Conservation (phyloP, 2,113 vertebrate species). For the Polypterus bichir region DNA sequence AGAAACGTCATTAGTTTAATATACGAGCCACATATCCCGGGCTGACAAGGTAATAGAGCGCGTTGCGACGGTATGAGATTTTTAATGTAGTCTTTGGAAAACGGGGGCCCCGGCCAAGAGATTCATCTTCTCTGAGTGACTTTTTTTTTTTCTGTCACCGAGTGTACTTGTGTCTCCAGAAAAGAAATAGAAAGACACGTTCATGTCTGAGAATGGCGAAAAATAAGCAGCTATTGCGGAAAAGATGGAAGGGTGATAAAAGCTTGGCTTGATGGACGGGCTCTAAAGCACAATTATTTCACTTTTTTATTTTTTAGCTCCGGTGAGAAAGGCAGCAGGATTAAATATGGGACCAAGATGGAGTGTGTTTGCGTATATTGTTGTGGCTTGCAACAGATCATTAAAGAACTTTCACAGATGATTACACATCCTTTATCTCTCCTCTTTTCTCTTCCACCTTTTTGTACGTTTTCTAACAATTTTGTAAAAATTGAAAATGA, state of each 20-base stretch:
- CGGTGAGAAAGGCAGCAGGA: neutral
- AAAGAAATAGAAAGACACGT: slow-evolving; percentile 36
- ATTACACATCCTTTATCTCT: neutral
- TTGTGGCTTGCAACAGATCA: neutral
- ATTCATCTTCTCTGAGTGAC: slow-evolving; percentile 39
- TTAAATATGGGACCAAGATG: neutral
- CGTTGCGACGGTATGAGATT: slow-evolving; percentile 15
- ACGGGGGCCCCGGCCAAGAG: slow-evolving; percentile 20
- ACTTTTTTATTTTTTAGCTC: neutral
- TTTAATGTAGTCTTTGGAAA: slow-evolving; percentile 16
- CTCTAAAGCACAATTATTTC: slow-evolving; percentile 68
- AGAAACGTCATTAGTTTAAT: slow-evolving; percentile 1
- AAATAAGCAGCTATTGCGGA: slow-evolving; percentile 24
- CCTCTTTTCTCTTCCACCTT: neutral
- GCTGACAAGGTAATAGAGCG: slow-evolving; percentile 14
- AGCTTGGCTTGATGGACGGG: slow-evolving; percentile 66
- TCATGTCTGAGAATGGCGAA: neutral
- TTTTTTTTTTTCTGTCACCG: slow-evolving; percentile 46
- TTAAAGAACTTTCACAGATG: neutral
- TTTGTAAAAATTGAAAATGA: no score
- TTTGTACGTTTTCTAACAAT: no score
- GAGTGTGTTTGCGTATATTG: no score
- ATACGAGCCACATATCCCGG: slow-evolving; percentile 14
- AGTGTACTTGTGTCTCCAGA: slow-evolving; percentile 42
- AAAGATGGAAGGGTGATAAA: slow-evolving; percentile 35